Evolutionary conservation across 2,888 invertebrate species (phyloP), one percentile per base, ranked within the genome.

Genomic region (Muscina levida): DNA sequence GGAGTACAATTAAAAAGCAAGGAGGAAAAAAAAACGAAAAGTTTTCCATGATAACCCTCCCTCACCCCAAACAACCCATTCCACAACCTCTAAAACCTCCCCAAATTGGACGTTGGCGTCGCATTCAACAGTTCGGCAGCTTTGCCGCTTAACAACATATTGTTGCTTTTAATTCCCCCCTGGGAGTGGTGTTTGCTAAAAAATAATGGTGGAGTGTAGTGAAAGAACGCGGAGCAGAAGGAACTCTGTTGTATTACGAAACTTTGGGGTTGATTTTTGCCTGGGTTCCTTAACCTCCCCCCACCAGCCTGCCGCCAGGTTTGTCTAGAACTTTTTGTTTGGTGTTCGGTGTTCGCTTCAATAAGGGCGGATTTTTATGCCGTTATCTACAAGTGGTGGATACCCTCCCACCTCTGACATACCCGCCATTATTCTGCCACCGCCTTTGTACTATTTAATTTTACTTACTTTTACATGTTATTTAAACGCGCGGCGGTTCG

Each of bases 61-160:
- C 44, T 13, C 39, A 42, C 62, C 37, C 62, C 37, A 51, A 51
- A 17, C 51, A 62, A 37, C 15, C 62, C 15, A 62, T 17, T 10
- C 62, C 15, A 39, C 39, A 22, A 37, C 19, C 57, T 31, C 3
- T 31, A 31, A 31, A 31, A 8, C n/a, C 59, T 19, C 37, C 17
- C 51, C 51, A 51, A 2, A n/a, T 44, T 31, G 3, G 3, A 17
- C 56, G 13, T 26, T 10, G 22, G 22, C 26, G 11, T n/a, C 19
- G 86, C 87, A 87, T 87, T 87, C 87, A 87, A 87, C 88, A 87
- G 87, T 87, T 87, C 87, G 86, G 87, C 85, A 5, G 57, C 57
- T 82, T 84, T 82, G 44, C 42, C 53, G 53, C 53, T 53, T 53
- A 77, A 59, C 70, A 80, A 70, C 80, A 77, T 77, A 72, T 81